These are phyloP conservation scores for Disparrhopalites patrizii DNA, from an alignment of 2,888 invertebrate genomes.

Conservation along the genomic window DNA sequence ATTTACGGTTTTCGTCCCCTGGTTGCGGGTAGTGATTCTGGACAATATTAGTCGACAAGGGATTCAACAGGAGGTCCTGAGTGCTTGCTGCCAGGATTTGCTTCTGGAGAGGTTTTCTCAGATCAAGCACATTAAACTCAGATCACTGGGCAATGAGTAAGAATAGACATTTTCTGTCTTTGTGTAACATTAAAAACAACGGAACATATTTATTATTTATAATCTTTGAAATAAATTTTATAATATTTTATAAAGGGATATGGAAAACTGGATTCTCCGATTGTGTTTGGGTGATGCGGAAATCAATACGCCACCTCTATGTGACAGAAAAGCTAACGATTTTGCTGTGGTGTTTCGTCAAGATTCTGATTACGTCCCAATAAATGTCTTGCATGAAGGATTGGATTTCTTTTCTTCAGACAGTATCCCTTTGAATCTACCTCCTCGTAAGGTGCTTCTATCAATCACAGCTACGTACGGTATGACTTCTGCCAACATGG, in stretches of 20 bases:
- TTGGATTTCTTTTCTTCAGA: constrained; percentile 9
- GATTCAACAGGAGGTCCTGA: constrained; percentile 27
- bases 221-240: background rate
- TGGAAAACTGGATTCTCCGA: constrained; percentile 30
- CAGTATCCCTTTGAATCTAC: constrained; percentile 7
- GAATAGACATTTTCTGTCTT: background rate
- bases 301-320: constrained; percentile 37
- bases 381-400: constrained; percentile 15
- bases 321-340: constrained; percentile 28
- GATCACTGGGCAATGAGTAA: constrained; percentile 24
- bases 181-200: background rate
- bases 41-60: constrained; percentile 6
- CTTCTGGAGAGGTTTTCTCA: constrained; percentile 26
- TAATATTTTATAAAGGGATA: constrained; percentile 24
- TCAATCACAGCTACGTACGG: background rate
- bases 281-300: constrained; percentile 41
- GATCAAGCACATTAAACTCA: constrained; percentile 13
- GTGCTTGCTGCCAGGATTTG: constrained; percentile 31
- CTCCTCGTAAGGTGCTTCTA: background rate
- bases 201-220: background rate
- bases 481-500: background rate
- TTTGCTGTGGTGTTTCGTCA: constrained; percentile 37
- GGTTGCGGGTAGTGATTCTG: constrained; percentile 16
- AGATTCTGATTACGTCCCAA: constrained; percentile 30
- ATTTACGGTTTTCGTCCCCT: constrained; percentile 12